A percentile compares a stretch with the other conserved stretches of the same genome.
Conservation (phyloP, 64 coral and sea anemone genomes). For the Montipora efflorescens region DNA sequence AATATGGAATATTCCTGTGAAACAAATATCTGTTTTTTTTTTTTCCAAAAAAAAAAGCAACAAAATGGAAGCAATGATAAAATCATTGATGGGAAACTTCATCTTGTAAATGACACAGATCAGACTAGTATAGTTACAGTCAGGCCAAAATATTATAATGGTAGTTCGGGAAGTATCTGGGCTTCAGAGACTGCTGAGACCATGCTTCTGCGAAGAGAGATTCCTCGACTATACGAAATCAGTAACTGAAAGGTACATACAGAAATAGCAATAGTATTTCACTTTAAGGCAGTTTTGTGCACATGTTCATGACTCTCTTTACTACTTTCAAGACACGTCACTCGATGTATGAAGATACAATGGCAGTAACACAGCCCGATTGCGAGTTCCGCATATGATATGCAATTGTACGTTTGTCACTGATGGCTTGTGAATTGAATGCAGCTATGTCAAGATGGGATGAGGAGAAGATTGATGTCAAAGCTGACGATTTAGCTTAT, state of each 20-base stretch:
- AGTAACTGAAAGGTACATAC: slow-evolving; percentile 23
- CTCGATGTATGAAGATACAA: slow-evolving; percentile 66
- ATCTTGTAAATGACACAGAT: no score
- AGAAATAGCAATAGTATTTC: slow-evolving; percentile 49
- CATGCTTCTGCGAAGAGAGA: slow-evolving; percentile 70
- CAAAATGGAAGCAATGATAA: slow-evolving; percentile 29
- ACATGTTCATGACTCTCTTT: slow-evolving; percentile 76
- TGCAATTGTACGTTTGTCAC: slow-evolving; percentile 42
- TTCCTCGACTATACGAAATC: slow-evolving; percentile 55
- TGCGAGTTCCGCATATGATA: slow-evolving; percentile 46
- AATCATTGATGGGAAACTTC: slow-evolving; percentile 41
- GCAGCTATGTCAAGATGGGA: slow-evolving; percentile 49
- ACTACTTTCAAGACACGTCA: slow-evolving; percentile 59
- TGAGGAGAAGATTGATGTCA: slow-evolving; percentile 38
- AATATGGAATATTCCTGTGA: no score
- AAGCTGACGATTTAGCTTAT: slow-evolving; percentile 47
- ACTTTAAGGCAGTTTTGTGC: slow-evolving; percentile 40
- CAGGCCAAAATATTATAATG: neutral
- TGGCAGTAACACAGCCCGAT: slow-evolving; percentile 46
- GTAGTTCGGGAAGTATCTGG: slow-evolving; percentile 48
- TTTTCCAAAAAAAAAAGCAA: no score
- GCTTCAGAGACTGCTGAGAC: slow-evolving; percentile 35
- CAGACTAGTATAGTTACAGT: slow-evolving; percentile 2
- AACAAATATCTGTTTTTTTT: no score
- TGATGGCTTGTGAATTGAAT: slow-evolving; percentile 39